Percentiles rank a stretch among this genome's conserved stretches.
These are phyloP conservation scores for Drosophila tripunctata DNA, from an alignment of 2,888 invertebrate species.

Conservation along the genomic window DNA sequence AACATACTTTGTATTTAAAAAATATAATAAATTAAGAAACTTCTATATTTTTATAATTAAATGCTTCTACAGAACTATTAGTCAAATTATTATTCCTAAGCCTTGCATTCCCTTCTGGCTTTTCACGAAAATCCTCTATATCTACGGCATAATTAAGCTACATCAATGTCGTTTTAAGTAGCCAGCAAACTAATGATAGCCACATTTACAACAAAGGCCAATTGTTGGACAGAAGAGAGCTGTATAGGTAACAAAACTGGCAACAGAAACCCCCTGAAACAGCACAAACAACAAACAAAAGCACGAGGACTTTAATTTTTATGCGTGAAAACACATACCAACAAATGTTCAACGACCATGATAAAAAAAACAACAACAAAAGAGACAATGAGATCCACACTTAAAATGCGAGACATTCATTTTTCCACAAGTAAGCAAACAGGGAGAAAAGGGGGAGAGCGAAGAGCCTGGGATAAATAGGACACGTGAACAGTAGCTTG, in stretches of 20 bases:
- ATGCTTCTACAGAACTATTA: too few relatives aligned
- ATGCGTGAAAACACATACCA: slow-evolving; percentile 76
- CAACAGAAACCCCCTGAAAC: slow-evolving; percentile 10
- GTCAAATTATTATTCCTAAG: too few relatives aligned
- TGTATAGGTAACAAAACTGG: slow-evolving; percentile 4
- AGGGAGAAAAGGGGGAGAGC: background rate
- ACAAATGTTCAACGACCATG: slow-evolving; percentile 34
- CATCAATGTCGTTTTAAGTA: slow-evolving; percentile 83
- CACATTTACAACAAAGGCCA: slow-evolving; percentile 79
- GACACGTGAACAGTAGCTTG: slow-evolving; percentile 54
- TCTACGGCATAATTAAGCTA: slow-evolving; percentile 80
- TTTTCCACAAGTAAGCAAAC: slow-evolving; percentile 60
- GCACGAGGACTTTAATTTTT: slow-evolving; percentile 75
- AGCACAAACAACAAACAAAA: slow-evolving; percentile 59
- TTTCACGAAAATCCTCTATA: slow-evolving; percentile 34
- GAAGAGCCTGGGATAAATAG: slow-evolving; percentile 4
- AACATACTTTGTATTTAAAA: too few relatives aligned
- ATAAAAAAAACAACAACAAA: slow-evolving; percentile 17
- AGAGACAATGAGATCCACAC: slow-evolving; percentile 56
- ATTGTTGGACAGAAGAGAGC: slow-evolving; percentile 61
- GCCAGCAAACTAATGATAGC: slow-evolving; percentile 83
- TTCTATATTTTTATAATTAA: background rate
- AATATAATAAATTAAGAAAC: too few relatives aligned
- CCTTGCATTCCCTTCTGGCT: too few relatives aligned
- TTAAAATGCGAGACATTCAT: slow-evolving; percentile 80